phyloP scores from a whole-genome alignment of 2,888 invertebrate species.

The Camptogramma bilineatum region DNA sequence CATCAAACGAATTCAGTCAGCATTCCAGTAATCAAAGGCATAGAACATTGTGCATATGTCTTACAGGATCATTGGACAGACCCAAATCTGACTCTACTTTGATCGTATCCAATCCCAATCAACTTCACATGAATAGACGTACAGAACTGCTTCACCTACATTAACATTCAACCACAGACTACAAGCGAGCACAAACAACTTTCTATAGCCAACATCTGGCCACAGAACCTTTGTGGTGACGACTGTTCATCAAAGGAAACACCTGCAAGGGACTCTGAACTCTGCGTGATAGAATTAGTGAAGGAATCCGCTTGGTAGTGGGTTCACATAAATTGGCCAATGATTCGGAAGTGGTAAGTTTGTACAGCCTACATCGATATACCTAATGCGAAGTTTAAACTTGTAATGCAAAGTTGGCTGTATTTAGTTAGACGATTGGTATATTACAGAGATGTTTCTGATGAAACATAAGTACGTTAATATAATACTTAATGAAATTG shows the following conservation, averaged over 20 bases:
- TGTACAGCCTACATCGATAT: conserved; percentile 21
- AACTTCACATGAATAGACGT: conserved; percentile 7
- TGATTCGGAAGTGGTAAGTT: conserved; percentile 32
- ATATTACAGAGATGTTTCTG: background rate
- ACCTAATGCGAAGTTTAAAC: conserved; percentile 1
- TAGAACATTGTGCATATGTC: background rate
- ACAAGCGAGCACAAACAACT: conserved; percentile 32
- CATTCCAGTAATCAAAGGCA: background rate
- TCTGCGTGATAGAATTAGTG: conserved; percentile 7
- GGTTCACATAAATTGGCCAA: conserved; percentile 28
- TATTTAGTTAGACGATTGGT: background rate
- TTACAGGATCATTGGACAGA: background rate
- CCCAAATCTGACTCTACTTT: background rate
- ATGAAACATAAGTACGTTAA: background rate
- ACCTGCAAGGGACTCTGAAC: conserved; percentile 14
- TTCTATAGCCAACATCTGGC: conserved; percentile 37
- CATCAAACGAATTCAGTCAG: background rate
- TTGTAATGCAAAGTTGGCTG: conserved; percentile 12
- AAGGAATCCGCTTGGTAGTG: background rate
- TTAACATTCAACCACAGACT: conserved; percentile 28
- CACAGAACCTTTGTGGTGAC: conserved; percentile 38
- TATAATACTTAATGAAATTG: background rate
- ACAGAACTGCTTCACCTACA: conserved; percentile 18
- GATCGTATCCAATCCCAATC: conserved; percentile 10
- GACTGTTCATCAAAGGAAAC: conserved; percentile 31